Evolutionary conservation across 1,140 invertebrate genomes (phyloP).

Genomic region (Gonatopus flavifemur): DNA sequence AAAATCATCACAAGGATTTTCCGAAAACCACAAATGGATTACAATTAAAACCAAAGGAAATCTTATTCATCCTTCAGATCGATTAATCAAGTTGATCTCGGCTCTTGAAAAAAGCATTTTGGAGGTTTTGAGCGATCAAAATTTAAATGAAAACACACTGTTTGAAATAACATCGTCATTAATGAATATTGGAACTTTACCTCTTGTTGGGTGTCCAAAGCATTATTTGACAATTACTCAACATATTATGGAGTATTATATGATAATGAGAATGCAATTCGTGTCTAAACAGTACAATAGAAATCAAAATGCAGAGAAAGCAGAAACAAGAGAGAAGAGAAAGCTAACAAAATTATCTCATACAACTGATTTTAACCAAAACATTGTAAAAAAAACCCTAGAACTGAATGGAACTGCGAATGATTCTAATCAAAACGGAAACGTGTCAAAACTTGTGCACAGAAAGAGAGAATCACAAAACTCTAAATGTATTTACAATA

Average conservation of each 20-base stretch:
- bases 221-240: neutral
- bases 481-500: no score
- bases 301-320: neutral
- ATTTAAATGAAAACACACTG: neutral
- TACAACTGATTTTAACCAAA: no score
- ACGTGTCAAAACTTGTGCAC: no score
- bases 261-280: neutral
- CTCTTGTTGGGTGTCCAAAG: constrained; percentile 1
- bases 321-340: neutral
- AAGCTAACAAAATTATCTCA: constrained; percentile 1
- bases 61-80: neutral
- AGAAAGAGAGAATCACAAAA: no score
- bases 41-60: constrained; percentile 1
- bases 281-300: neutral
- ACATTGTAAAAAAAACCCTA: no score
- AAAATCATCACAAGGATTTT: neutral
- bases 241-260: neutral
- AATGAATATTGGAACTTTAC: neutral
- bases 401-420: no score
- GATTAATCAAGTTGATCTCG: no score
- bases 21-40: neutral
- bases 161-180: neutral
- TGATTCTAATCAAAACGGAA: no score
- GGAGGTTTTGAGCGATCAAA: neutral
- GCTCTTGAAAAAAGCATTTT: neutral